Evolutionary conservation across 1,140 invertebrate species (phyloP).

Genomic region (Drosophila suzukii): DNA sequence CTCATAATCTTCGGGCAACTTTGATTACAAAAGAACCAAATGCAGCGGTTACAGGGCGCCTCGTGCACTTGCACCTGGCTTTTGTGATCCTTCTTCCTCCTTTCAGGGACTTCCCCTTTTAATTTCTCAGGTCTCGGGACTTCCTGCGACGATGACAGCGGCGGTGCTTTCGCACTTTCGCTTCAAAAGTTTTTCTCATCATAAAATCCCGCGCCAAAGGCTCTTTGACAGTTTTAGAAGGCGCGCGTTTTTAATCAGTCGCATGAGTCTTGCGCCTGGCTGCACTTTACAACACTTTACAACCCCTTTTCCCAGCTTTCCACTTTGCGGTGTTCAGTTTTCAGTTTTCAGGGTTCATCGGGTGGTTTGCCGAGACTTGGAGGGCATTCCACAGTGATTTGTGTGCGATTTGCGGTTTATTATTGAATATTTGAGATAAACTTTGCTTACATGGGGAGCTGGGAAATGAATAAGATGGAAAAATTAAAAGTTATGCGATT

Average conservation of each 20-base stretch:
- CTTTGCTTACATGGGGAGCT: not conserved
- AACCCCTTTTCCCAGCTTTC: slow-evolving; percentile 11
- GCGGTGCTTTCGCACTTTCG: slow-evolving; percentile 58
- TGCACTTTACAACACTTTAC: slow-evolving; percentile 63
- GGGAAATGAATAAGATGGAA: not conserved
- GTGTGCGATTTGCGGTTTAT: slow-evolving; percentile 37
- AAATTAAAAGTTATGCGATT: not conserved
- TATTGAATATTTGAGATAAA: slow-evolving; percentile 44
- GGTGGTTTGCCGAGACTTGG: not conserved
- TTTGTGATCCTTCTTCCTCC: slow-evolving; percentile 14
- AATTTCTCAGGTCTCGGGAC: slow-evolving; percentile 52
- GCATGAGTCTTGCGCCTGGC: slow-evolving; percentile 62
- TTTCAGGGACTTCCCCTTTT: slow-evolving; percentile 56
- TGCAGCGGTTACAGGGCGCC: slow-evolving; percentile 49
- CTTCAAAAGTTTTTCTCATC: slow-evolving; percentile 75
- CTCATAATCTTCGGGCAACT: slow-evolving; percentile 63
- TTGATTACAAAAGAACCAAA: slow-evolving; percentile 75
- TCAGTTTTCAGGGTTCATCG: not conserved
- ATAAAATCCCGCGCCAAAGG: slow-evolving; percentile 58
- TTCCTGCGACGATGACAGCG: slow-evolving; percentile 30
- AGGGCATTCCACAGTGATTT: not conserved
- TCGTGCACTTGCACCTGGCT: slow-evolving; percentile 66
- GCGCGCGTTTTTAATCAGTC: slow-evolving; percentile 74
- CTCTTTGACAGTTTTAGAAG: slow-evolving; percentile 76
- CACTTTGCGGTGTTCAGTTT: slow-evolving; percentile 45